Evolutionary conservation across 2,888 invertebrate genomes (phyloP).

Genomic region (Chymomyza procnemis): DNA sequence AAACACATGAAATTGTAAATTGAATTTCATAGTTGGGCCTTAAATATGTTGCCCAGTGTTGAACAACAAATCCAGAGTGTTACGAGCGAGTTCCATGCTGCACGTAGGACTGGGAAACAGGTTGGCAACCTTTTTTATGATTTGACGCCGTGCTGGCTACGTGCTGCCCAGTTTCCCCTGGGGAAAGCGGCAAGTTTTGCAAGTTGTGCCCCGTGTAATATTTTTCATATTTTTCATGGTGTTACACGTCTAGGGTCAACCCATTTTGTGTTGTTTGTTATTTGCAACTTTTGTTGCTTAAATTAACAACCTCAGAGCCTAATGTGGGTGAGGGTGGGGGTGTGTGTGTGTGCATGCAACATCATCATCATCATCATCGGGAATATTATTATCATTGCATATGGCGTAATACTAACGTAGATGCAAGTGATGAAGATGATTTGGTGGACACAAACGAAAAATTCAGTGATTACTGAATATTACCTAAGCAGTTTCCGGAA

Average conservation of each 20-base stretch:
- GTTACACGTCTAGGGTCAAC: constrained; percentile 48
- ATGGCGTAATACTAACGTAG: too few relatives aligned
- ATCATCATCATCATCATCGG: background rate
- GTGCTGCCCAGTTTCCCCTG: background rate
- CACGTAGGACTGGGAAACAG: background rate
- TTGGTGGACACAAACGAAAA: too few relatives aligned
- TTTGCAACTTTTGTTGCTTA: constrained; percentile 63
- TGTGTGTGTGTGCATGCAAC: constrained; percentile 4
- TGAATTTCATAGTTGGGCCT: background rate
- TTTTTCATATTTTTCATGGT: constrained; percentile 68
- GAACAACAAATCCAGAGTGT: background rate
- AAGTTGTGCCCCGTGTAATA: constrained; percentile 54
- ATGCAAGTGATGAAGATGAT: too few relatives aligned
- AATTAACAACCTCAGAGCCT: constrained; percentile 49
- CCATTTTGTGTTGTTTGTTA: constrained; percentile 50
- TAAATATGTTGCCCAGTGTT: background rate
- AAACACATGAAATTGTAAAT: background rate
- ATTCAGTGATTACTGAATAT: too few relatives aligned
- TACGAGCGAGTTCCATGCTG: background rate
- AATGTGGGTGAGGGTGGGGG: too few relatives aligned
- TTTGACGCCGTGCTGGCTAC: constrained; percentile 32
- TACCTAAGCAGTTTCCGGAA: too few relatives aligned
- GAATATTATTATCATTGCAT: too few relatives aligned
- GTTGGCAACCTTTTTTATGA: constrained; percentile 66
- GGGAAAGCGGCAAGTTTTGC: background rate